These are phyloP conservation scores for Phragmatobia fuliginosa DNA, from an alignment of 2,888 invertebrate genomes.

Conservation along the genomic window DNA sequence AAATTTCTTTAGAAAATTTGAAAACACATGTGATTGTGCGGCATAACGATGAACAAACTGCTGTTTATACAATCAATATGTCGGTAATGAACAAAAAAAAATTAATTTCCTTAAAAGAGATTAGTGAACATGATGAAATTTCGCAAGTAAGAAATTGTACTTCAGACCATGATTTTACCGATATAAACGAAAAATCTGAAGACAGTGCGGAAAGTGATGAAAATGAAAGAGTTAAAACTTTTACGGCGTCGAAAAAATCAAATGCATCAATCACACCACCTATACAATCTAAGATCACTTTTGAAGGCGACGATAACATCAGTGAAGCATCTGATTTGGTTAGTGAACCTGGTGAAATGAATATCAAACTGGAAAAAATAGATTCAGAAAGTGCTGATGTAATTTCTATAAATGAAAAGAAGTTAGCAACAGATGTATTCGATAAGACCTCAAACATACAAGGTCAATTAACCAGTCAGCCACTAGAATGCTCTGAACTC, in stretches of 20 bases:
- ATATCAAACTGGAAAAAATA: conserved; percentile 39
- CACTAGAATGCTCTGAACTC: conserved; percentile 8
- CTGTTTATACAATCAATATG: conserved; percentile 78
- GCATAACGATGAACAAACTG: conserved; percentile 82
- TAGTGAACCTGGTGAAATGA: conserved; percentile 32
- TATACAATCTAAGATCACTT: conserved; percentile 71
- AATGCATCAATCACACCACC: conserved; percentile 15
- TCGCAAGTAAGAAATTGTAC: not conserved
- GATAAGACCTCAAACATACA: conserved; percentile 14
- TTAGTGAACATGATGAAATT: conserved; percentile 32
- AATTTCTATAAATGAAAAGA: conserved; percentile 27
- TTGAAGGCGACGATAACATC: conserved; percentile 66
- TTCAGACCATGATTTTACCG: not conserved
- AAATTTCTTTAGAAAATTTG: conserved; percentile 87
- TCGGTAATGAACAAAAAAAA: conserved; percentile 66
- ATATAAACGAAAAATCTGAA: conserved; percentile 3
- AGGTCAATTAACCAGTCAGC: conserved; percentile 19
- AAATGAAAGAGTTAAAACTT: conserved; percentile 15
- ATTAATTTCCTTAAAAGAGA: conserved; percentile 54
- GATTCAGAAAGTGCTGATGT: conserved; percentile 41
- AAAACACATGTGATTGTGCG: conserved; percentile 88
- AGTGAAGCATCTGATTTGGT: conserved; percentile 38
- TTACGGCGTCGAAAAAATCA: conserved; percentile 6
- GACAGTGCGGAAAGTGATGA: conserved; percentile 4
- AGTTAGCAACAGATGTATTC: conserved; percentile 17